Evolutionary conservation across 2,113 vertebrate species (phyloP).

Genomic region (Sorex araneus): DNA sequence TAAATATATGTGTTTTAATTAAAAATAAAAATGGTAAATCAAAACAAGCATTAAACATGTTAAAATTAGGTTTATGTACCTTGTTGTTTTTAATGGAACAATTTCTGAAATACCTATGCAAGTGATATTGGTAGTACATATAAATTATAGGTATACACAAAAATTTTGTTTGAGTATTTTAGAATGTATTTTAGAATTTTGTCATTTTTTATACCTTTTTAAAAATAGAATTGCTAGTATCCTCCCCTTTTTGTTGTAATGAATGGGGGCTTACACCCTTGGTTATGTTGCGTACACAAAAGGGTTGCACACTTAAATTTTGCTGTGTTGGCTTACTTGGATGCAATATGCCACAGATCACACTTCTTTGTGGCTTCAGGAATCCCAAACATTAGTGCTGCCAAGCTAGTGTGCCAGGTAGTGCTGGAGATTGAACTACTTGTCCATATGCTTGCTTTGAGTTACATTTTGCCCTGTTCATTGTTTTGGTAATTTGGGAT

Average conservation of each 20-base stretch:
- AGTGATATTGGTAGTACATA: neutral
- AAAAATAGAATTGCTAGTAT: no score
- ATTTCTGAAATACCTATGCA: neutral
- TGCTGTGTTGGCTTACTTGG: no score
- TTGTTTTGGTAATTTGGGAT: constrained; percentile 37
- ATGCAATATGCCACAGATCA: no score
- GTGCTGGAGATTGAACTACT: no score
- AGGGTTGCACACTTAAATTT: no score
- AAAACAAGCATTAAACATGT: neutral
- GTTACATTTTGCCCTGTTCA: constrained; percentile 52
- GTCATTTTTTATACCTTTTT: neutral
- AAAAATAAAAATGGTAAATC: neutral
- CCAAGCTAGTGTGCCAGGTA: no score
- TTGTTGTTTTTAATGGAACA: constrained; percentile 20
- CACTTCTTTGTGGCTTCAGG: no score
- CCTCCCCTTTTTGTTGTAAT: no score
- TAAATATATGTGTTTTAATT: neutral
- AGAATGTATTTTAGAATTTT: neutral
- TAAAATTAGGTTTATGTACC: constrained; percentile 42
- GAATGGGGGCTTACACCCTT: no score
- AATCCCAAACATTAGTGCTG: no score
- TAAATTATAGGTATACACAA: neutral
- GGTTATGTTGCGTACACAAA: no score
- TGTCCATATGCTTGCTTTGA: no score
- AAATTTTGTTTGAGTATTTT: neutral